Evolutionary conservation across 2,797 vertebrate genomes (phyloP).

Genomic region (Hoplostethus mediterraneus): DNA sequence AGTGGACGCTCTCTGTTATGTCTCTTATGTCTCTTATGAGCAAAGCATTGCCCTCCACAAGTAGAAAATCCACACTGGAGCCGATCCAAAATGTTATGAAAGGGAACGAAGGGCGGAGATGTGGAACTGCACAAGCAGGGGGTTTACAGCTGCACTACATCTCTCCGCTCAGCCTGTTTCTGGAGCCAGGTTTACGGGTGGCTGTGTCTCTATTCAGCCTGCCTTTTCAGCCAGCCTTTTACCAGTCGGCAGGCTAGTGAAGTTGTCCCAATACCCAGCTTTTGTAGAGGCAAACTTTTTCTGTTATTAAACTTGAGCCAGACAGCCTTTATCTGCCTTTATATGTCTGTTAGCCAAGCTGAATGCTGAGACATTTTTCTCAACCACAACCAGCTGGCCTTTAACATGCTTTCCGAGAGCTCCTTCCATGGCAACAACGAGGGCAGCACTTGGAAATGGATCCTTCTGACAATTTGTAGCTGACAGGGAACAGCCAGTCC

Average conservation of each 20-base stretch:
- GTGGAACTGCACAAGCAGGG: constrained; percentile 24
- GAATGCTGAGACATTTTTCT: not conserved
- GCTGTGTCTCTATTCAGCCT: constrained; percentile 12
- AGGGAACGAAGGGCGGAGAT: constrained; percentile 24
- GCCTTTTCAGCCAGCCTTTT: too few species aligned
- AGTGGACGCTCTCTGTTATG: constrained; percentile 25
- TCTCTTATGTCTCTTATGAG: constrained; percentile 1
- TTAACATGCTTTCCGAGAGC: constrained; percentile 11
- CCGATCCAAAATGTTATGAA: constrained; percentile 30
- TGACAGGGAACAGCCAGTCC: constrained; percentile 47
- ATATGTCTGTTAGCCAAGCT: not conserved
- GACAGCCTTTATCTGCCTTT: not conserved
- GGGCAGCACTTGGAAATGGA: constrained; percentile 34
- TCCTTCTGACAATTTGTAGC: constrained; percentile 30
- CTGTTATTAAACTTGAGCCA: not conserved
- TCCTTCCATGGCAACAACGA: constrained; percentile 37
- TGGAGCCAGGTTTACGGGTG: constrained; percentile 17
- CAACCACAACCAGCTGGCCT: not conserved
- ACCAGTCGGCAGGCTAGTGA: not conserved
- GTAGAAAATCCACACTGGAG: constrained; percentile 48
- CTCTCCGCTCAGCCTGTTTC: constrained; percentile 24
- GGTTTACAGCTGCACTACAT: constrained; percentile 25
- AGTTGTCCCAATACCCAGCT: not conserved
- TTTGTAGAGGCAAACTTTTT: not conserved
- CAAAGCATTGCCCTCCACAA: constrained; percentile 31